Percentiles rank a stretch among this genome's conserved stretches.
Conservation (phyloP, 2,797 vertebrate species). For the Pseudochromis fuscus region DNA sequence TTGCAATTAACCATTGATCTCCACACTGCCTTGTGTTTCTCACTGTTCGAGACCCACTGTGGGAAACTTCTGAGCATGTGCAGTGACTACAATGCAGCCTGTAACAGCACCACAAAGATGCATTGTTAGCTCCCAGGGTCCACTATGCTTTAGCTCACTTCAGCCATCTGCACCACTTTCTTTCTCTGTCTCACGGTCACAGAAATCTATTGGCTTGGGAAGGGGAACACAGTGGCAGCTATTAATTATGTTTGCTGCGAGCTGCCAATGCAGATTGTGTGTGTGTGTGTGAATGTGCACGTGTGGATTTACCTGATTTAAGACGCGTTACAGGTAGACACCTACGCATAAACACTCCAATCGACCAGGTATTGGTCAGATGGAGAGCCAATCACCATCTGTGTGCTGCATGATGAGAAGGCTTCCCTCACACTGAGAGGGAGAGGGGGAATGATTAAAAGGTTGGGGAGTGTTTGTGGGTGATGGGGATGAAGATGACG, state of each 20-base stretch:
- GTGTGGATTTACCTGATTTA: conserved; percentile 25
- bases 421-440: background rate
- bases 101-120: background rate
- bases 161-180: conserved; percentile 4
- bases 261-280: conserved; percentile 48
- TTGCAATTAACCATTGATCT: conserved; percentile 29
- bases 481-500: background rate
- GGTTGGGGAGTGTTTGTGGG: background rate
- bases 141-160: conserved; percentile 18
- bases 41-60: background rate
- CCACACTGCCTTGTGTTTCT: conserved; percentile 3
- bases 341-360: conserved; percentile 4
- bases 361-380: conserved; percentile 20
- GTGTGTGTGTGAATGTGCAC: background rate
- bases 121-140: conserved; percentile 47
- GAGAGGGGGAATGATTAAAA: background rate
- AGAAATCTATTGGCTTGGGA: conserved; percentile 45
- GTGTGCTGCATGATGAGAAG: conserved; percentile 26
- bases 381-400: conserved; percentile 21
- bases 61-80: conserved; percentile 8
- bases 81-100: background rate
- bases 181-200: conserved; percentile 30
- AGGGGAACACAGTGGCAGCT: conserved; percentile 47
- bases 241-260: conserved; percentile 60
- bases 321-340: background rate